These are phyloP conservation scores for Microctonus brassicae DNA, from an alignment of 2,888 invertebrate species.

Conservation along the genomic window DNA sequence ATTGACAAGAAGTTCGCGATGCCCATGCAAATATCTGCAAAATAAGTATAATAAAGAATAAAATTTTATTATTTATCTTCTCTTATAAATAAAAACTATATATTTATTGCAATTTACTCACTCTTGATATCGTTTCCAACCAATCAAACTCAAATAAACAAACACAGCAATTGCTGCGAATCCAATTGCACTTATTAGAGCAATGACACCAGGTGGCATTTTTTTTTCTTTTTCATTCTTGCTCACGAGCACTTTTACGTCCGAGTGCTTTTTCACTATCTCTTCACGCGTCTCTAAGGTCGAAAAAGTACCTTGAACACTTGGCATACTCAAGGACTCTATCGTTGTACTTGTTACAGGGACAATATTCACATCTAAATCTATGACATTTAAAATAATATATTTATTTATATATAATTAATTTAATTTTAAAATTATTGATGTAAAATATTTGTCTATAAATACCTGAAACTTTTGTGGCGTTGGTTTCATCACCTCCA, in stretches of 20 bases:
- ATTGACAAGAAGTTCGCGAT: slow-evolving; percentile 69
- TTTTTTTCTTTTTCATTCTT: slow-evolving; percentile 39
- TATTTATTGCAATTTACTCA: slow-evolving; percentile 56
- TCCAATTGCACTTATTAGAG: slow-evolving; percentile 55
- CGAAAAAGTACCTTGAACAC: not conserved
- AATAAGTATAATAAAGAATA: too few species aligned
- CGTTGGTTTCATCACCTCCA: not conserved
- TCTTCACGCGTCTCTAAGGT: slow-evolving; percentile 13
- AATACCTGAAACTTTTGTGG: not conserved
- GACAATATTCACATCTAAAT: not conserved
- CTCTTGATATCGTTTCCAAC: slow-evolving; percentile 70
- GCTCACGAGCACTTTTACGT: slow-evolving; percentile 26
- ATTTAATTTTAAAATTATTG: not conserved
- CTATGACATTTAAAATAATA: not conserved
- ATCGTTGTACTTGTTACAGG: not conserved
- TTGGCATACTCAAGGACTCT: not conserved
- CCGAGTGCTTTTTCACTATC: slow-evolving; percentile 21
- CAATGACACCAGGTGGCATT: slow-evolving; percentile 56
- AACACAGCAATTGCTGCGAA: slow-evolving; percentile 64
- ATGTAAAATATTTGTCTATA: not conserved
- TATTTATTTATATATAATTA: too few species aligned
- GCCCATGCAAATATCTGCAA: slow-evolving; percentile 65
- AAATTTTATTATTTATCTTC: too few species aligned
- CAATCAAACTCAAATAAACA: slow-evolving; percentile 66
- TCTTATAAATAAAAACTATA: too few species aligned